Evolutionary conservation across 2,888 invertebrate genomes (phyloP).

Genomic region (Balanococcus diminutus): DNA sequence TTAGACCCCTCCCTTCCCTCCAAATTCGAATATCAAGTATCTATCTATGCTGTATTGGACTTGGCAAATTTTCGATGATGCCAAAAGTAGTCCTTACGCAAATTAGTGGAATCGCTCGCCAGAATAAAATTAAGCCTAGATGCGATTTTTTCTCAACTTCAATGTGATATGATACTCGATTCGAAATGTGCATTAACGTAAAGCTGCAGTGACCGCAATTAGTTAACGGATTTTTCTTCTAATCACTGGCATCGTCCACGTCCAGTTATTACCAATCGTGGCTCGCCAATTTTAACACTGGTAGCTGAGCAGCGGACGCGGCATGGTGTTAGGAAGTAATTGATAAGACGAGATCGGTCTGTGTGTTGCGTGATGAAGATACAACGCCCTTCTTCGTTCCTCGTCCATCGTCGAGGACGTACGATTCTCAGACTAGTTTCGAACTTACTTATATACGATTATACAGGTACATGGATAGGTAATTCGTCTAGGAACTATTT

Average conservation of each 20-base stretch:
- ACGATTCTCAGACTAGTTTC: background rate
- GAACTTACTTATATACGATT: background rate
- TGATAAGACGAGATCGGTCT: background rate
- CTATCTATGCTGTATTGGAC: too few relatives aligned
- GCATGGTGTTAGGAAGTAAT: background rate
- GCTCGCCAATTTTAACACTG: constrained; percentile 26
- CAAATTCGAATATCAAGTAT: too few relatives aligned
- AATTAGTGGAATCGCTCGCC: too few relatives aligned
- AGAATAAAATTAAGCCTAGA: too few relatives aligned
- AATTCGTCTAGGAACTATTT: background rate
- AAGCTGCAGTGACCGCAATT: constrained; percentile 15
- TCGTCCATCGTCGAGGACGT: background rate
- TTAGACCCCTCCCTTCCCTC: too few relatives aligned
- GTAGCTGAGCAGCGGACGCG: background rate
- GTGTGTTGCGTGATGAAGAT: background rate
- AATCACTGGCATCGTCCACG: background rate
- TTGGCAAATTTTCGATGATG: too few relatives aligned
- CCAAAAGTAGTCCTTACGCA: too few relatives aligned
- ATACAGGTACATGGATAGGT: too few relatives aligned
- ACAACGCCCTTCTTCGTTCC: background rate
- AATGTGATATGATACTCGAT: background rate
- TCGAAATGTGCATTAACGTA: background rate
- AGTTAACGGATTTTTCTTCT: constrained; percentile 33
- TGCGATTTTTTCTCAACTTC: background rate
- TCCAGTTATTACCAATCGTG: constrained; percentile 20